phyloP scores from a whole-genome alignment of 2,113 vertebrate species.

The Polypterus senegalus region DNA sequence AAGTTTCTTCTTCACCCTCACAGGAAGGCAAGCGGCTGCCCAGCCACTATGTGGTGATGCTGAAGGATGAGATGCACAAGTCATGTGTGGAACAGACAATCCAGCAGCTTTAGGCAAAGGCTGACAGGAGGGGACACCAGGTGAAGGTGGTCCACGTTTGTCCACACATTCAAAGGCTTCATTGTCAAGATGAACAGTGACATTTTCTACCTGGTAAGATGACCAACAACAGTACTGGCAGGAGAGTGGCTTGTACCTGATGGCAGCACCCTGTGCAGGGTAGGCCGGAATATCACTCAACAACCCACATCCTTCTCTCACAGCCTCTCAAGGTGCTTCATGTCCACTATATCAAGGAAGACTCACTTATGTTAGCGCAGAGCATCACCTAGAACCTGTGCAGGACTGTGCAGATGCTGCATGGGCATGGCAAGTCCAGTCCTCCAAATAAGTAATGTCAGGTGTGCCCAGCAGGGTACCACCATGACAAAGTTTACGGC shows the following conservation, averaged over 20 bases:
- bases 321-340: slow-evolving; percentile 65
- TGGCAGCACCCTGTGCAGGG: not conserved
- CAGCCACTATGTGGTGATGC: too few species aligned
- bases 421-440: slow-evolving; percentile 33
- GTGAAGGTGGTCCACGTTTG: too few species aligned
- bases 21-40: too few species aligned
- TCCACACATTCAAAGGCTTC: slow-evolving; percentile 18
- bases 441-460: slow-evolving; percentile 55
- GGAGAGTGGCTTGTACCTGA: not conserved
- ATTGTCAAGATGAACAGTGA: slow-evolving; percentile 53
- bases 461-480: not conserved
- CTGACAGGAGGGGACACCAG: too few species aligned
- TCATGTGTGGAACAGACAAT: too few species aligned
- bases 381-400: slow-evolving; percentile 74
- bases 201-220: slow-evolving; percentile 53
- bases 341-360: slow-evolving; percentile 70
- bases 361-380: slow-evolving; percentile 72
- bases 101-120: too few species aligned
- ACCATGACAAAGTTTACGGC: not conserved
- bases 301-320: not conserved
- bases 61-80: too few species aligned
- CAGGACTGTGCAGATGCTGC: slow-evolving; percentile 36
- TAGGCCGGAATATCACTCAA: not conserved
- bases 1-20: too few species aligned
- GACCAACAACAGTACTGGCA: too few species aligned